Evolutionary conservation across 1,140 invertebrate genomes (phyloP), one percentile per base, ranked within the genome.

Genomic region (Cyclina sinensis): DNA sequence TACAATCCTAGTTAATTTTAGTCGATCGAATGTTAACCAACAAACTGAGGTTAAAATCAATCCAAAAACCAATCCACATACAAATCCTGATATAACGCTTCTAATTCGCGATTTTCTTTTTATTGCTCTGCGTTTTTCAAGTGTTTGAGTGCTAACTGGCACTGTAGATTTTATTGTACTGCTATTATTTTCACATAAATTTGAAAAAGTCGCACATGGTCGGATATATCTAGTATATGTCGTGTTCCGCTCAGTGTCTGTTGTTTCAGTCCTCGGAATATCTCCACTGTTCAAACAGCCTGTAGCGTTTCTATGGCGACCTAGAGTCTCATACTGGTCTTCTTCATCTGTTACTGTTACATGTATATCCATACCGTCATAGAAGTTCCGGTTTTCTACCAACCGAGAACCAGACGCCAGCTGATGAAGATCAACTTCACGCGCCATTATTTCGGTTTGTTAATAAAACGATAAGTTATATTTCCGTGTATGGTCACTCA

Each of bases 141-240:
- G 18, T 5, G 46, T 78, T 27, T 27, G 21, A 57, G 39, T 30
- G 14, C 35, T 24, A 18, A 48, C 27, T 16, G 12, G 24, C 9
- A 32, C 32, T 30, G 24, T 54, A 18, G 32, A 21, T 1, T 43
- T 51, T 54, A 18, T 4, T 11, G 48, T 12, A 51, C 27, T 54
- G 74, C 24, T 78, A 12, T 46, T 48, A 54, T 54, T 54, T 32
- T 24, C 74, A 78, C 48, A 35, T 3, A 5, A 1, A 32, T 51
- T 35, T 35, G 74, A 2, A 35, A 35, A 32, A 1, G 39, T 30
- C 11, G 7, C 48, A 78, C 43, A 54, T 1, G 43, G 43, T 78
- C 74, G 27, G 11, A 78, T 78, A 78, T 76, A 76, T 7, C 73
- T 27, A 18, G 59, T 65, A n/a, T 70, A 70, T 65, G 59, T 35